Conservation (phyloP, 2,113 vertebrate species). For the Calonectris borealis region DNA sequence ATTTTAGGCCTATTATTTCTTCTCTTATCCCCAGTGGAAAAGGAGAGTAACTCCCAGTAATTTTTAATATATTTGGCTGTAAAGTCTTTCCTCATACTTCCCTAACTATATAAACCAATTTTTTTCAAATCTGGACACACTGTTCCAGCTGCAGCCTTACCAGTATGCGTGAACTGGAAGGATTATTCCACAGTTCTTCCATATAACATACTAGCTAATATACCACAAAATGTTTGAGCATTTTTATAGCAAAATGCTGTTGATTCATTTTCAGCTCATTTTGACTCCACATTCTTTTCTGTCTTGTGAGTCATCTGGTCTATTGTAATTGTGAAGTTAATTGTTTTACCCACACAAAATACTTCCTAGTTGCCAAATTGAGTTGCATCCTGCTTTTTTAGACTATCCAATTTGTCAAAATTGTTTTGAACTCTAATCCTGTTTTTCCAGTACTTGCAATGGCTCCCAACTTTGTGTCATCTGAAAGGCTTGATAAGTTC, state of each 20-base stretch:
- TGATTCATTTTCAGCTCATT: not conserved
- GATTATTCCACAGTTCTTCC: not conserved
- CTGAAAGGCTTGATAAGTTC: not conserved
- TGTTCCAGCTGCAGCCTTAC: not conserved
- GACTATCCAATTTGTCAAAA: not conserved
- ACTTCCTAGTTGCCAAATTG: not conserved
- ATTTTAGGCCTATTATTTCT: not conserved
- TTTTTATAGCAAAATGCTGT: not conserved
- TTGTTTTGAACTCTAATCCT: not conserved
- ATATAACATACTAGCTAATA: not conserved
- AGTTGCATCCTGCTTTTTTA: not conserved
- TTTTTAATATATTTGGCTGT: not conserved
- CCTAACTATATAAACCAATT: not conserved
- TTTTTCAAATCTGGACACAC: not conserved
- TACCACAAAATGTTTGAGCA: not conserved
- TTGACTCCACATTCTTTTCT: not conserved
- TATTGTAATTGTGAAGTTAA: slow-evolving; percentile 33
- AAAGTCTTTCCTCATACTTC: not conserved
- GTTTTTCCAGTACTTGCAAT: not conserved
- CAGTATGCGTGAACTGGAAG: not conserved
- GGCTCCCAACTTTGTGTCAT: not conserved
- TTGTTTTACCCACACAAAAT: slow-evolving; percentile 14
- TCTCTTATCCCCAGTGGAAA: not conserved
- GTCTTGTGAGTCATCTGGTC: slow-evolving; percentile 38
- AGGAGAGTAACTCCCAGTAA: not conserved